Base-by-base conservation (phyloP, 2,888 invertebrate species). In the Leptodirus hochenwartii region DNA sequence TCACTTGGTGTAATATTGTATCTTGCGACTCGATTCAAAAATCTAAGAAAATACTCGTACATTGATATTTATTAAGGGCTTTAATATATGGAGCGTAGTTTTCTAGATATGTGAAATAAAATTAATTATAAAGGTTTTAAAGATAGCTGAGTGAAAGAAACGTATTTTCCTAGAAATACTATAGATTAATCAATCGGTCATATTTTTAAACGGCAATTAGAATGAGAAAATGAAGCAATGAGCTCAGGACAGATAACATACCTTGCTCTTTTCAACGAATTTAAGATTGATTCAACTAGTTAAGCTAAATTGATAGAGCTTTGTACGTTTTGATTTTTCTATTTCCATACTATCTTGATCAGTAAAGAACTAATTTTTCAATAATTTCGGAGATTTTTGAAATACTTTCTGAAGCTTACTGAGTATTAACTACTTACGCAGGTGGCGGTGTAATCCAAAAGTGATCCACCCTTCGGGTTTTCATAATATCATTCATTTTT, bases 401-500 rank as follows among this genome's bases (percentile, higher is more conserved):
- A 17, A 23, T 27, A 28, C 5, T 9, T 8, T 14, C 29, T 29
- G 6, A 31, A 3, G 6, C 2, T 9, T 25, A 22, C 16, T 6
- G 14, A 8, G n/a, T 14, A 29, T 29, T 17, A 16, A n/a, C n/a
- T 24, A 33, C 32, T 37, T 47, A 68, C 67, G 61, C 69, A 4
- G 74, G 75, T 44, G 66, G 54, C 11, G 74, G 69, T 26, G 63
- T 61, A 9, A 52, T 47, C 75, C 76, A 77, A 37, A 59, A 61
- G 47, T 78, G 74, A 42, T 75, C 71, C 22, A 77, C 59, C 25
- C 77, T 56, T 45, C 65, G 71, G 20, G 59, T 65, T 34, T 54
- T 56, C 74, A 75, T 77, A 41, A 79, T 69, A 39, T 61, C 59
- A 32, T 59, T 59, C 38, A 79, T 58, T 27, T 72, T 65, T 53